phyloP scores from a whole-genome alignment of 2,888 invertebrate genomes.

The Eristalis pertinax region DNA sequence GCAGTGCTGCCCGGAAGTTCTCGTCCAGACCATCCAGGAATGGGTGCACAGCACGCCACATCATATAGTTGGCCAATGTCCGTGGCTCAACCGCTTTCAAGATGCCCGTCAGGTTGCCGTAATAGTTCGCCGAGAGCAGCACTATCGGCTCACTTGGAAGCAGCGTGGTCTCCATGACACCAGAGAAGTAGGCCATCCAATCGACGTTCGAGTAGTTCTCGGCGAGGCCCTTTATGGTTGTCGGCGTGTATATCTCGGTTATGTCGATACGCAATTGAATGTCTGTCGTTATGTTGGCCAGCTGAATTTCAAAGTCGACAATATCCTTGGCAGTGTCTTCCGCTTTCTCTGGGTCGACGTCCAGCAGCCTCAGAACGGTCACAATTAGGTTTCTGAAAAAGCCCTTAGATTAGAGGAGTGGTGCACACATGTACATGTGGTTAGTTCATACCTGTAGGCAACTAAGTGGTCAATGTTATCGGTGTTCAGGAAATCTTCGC shows the following conservation, averaged over 20 bases:
- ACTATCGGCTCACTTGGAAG: constrained; percentile 45
- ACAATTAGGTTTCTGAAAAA: constrained; percentile 58
- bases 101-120: constrained; percentile 51
- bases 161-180: constrained; percentile 47
- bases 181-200: constrained; percentile 68
- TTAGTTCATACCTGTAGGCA: constrained; percentile 53
- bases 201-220: constrained; percentile 56
- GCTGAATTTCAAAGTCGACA: constrained; percentile 72
- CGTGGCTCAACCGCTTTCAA: constrained; percentile 46
- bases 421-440: neutral
- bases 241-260: constrained; percentile 51
- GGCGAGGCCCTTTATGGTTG: constrained; percentile 47
- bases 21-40: constrained; percentile 65
- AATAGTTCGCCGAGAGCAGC: constrained; percentile 43
- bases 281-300: constrained; percentile 71
- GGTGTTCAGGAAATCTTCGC: constrained; percentile 54
- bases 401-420: no score
- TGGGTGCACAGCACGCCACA: constrained; percentile 65
- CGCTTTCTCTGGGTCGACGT: constrained; percentile 60
- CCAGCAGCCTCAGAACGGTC: constrained; percentile 61
- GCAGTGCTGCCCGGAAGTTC: constrained; percentile 61
- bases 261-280: constrained; percentile 45
- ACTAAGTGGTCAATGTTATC: constrained; percentile 56
- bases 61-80: constrained; percentile 70
- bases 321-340: constrained; percentile 69